A percentile compares a stretch with the other conserved stretches of the same genome.
Conservation (phyloP, 2,797 vertebrate genomes). For the Mormyrus hasselquistii region DNA sequence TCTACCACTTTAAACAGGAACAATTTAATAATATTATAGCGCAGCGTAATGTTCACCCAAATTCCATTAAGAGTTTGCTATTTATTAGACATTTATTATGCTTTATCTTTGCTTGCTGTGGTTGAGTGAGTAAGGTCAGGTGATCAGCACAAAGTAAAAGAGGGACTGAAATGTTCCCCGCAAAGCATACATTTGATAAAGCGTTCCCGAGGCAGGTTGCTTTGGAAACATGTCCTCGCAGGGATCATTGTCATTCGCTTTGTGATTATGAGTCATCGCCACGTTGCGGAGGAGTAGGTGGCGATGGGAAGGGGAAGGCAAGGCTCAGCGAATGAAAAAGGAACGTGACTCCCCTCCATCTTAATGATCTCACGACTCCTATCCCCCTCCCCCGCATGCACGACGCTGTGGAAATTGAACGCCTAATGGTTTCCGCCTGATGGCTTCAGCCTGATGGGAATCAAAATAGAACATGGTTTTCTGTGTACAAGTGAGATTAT, state of each 20-base stretch:
- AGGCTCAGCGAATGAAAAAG: neutral
- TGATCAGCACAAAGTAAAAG: neutral
- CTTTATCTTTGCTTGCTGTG: neutral
- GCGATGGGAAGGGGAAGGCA: neutral
- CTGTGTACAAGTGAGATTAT: neutral
- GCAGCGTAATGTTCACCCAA: neutral
- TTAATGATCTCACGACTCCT: slow-evolving; percentile 3
- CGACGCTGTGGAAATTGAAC: neutral
- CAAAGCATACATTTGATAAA: neutral
- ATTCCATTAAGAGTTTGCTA: neutral
- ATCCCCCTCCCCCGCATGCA: neutral
- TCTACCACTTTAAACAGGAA: neutral
- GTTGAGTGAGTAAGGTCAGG: neutral
- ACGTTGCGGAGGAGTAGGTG: neutral
- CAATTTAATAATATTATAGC: neutral
- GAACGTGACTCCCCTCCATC: neutral
- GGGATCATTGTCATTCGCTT: slow-evolving; percentile 8
- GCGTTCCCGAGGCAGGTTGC: neutral
- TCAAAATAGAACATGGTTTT: neutral
- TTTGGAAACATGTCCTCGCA: neutral
- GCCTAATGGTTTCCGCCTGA: neutral
- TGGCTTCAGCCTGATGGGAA: neutral
- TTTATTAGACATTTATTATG: neutral
- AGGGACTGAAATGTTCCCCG: neutral
- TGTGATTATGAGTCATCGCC: neutral